Evolutionary conservation across 2,888 invertebrate species (phyloP).

Genomic region (Spicauda simplicius): DNA sequence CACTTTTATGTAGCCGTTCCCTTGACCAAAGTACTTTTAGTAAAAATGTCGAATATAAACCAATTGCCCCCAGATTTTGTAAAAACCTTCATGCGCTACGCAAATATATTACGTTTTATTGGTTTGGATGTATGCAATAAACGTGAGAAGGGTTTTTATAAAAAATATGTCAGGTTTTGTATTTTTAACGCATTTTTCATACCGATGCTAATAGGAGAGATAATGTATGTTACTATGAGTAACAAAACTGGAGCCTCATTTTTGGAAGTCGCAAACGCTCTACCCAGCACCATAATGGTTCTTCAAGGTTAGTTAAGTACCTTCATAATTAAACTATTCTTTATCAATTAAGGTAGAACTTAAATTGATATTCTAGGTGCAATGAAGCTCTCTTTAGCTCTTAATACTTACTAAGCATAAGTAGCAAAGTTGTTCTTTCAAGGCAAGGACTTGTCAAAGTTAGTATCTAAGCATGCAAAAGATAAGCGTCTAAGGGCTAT

Average conservation of each 20-base stretch:
- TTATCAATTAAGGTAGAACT: too few relatives aligned
- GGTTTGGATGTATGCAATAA: conserved; percentile 45
- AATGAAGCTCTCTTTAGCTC: too few relatives aligned
- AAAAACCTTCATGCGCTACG: conserved; percentile 42
- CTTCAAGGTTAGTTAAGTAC: conserved; percentile 40
- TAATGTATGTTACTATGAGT: conserved; percentile 40
- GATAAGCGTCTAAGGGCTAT: too few relatives aligned
- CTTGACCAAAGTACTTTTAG: too few relatives aligned
- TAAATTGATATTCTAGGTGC: too few relatives aligned
- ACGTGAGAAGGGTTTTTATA: conserved; percentile 24
- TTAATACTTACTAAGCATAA: too few relatives aligned
- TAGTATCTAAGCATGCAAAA: too few relatives aligned
- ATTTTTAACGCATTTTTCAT: conserved; percentile 31
- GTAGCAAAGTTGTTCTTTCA: too few relatives aligned
- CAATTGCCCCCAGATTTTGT: conserved; percentile 39
- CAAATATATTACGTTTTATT: conserved; percentile 40
- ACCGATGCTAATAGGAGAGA: conserved; percentile 38
- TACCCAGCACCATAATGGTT: conserved; percentile 41
- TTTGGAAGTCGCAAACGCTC: conserved; percentile 44
- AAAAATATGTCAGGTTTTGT: conserved; percentile 34
- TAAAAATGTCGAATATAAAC: conserved; percentile 37
- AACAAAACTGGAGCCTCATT: conserved; percentile 42
- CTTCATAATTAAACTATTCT: too few relatives aligned
- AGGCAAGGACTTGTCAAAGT: too few relatives aligned
- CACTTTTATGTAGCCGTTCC: too few relatives aligned